Conservation (phyloP, 2,113 vertebrate genomes). For the Corvus cornix region DNA sequence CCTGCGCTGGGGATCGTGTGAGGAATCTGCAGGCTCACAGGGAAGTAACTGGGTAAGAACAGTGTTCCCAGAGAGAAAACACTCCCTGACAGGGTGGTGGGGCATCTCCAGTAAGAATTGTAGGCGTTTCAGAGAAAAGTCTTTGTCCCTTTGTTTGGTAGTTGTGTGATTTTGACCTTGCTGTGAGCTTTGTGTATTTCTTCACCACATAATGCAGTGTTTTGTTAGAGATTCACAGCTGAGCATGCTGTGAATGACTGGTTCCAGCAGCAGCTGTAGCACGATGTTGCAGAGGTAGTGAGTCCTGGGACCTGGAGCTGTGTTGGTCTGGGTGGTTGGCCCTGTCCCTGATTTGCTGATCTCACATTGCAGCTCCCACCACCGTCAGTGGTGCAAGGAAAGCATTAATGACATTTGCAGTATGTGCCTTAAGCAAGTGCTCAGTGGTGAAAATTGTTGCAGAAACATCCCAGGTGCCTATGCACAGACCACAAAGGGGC, state of each 20-base stretch:
- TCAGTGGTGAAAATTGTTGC: fast-evolving
- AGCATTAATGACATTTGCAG: background rate
- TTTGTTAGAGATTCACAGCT: background rate
- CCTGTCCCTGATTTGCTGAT: background rate
- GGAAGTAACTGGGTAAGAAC: background rate
- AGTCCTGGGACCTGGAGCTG: too few species aligned
- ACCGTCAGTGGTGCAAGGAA: background rate
- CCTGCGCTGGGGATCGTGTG: background rate
- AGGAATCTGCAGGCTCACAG: fast-evolving
- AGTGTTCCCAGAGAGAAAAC: background rate
- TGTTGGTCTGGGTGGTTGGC: background rate
- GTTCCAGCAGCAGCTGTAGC: background rate
- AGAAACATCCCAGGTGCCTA: background rate
- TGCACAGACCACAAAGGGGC: background rate
- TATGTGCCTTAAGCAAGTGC: background rate
- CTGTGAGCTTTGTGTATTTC: background rate
- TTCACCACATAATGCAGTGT: background rate
- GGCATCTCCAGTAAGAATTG: background rate
- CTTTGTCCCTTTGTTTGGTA: background rate
- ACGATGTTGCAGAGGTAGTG: background rate
- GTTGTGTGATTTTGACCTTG: background rate
- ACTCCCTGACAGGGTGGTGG: background rate
- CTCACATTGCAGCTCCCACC: background rate
- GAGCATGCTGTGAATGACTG: background rate
- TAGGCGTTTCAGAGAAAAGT: background rate